These are phyloP conservation scores for Enteromius fasciolatus DNA, from an alignment of 2,797 vertebrate species.

Conservation along the genomic window DNA sequence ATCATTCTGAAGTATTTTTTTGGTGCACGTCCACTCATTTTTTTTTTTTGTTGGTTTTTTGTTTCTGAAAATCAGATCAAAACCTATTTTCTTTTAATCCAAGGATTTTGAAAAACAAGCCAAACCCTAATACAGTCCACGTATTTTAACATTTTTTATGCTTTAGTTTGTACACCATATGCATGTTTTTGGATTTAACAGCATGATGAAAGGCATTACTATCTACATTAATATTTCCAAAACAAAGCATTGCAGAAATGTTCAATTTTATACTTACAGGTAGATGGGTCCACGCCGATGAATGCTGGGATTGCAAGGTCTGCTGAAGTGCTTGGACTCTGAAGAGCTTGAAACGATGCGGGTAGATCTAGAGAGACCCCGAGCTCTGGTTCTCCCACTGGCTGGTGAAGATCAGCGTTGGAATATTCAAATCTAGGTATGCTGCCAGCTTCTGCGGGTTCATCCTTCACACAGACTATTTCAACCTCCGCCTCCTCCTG, in stretches of 20 bases:
- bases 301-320: conserved; percentile 41
- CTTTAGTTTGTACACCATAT: background rate
- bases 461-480: conserved; percentile 77
- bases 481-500: conserved; percentile 67
- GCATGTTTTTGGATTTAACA: background rate
- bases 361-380: conserved; percentile 49
- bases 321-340: conserved; percentile 44
- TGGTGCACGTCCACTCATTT: background rate
- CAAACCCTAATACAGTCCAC: background rate
- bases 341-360: conserved; percentile 40
- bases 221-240: background rate
- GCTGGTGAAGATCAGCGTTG: conserved; percentile 52
- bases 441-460: conserved; percentile 66
- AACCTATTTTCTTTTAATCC: background rate
- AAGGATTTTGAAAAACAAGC: background rate
- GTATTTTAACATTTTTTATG: background rate
- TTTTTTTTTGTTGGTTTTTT: background rate
- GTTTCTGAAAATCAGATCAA: background rate
- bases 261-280: conserved; percentile 50
- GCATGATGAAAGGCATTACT: background rate
- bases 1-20: background rate
- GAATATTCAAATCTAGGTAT: conserved; percentile 63
- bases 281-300: conserved; percentile 42
- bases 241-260: background rate
- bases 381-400: conserved; percentile 49